Conservation (phyloP, 2,113 vertebrate genomes). For the Xenopus tropicalis region UCB_Xtro_10.0 CM004443.2:61729501-61730000, state of each 20-base stretch:
- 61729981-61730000: slow-evolving; percentile 18
- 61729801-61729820: slow-evolving; percentile 45
- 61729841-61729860: slow-evolving; percentile 42
- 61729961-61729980: slow-evolving; percentile 28
- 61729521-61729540: too few relatives aligned
- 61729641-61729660: too few relatives aligned
- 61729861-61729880: slow-evolving; percentile 43
- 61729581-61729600: too few relatives aligned
- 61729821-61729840: slow-evolving; percentile 42
- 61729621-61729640: too few relatives aligned
- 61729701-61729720: background rate
- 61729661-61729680: too few relatives aligned
- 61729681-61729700: too few relatives aligned
- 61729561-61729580: too few relatives aligned
- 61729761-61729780: slow-evolving; percentile 33
- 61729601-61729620: too few relatives aligned
- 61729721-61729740: slow-evolving; percentile 26
- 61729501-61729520: too few relatives aligned
- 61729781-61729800: slow-evolving; percentile 43
- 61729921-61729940: slow-evolving; percentile 44
- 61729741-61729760: slow-evolving; percentile 32
- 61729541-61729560: too few relatives aligned
- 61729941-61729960: slow-evolving; percentile 31
- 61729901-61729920: slow-evolving; percentile 42
- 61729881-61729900: slow-evolving; percentile 38